These are phyloP conservation scores for Byasa hedistus DNA, from an alignment of 2,888 invertebrate genomes.

Conservation along the genomic window DNA sequence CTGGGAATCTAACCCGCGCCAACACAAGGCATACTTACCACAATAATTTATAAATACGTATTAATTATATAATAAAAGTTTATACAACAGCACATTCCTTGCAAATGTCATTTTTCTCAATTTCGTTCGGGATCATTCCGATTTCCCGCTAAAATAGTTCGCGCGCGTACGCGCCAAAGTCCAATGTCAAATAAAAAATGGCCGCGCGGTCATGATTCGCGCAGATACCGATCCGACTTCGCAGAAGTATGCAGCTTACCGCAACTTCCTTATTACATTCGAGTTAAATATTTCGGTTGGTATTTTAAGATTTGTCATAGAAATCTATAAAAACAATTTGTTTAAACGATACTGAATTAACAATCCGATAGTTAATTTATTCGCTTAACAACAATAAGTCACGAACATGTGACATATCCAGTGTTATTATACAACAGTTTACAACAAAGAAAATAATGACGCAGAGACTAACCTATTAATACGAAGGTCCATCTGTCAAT, in stretches of 20 bases:
- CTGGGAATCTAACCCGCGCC: too few species aligned
- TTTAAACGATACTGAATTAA: not conserved
- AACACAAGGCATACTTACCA: too few species aligned
- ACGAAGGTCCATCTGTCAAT: too few species aligned
- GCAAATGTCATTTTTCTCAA: not conserved
- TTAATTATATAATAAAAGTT: too few species aligned
- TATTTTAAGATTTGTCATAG: not conserved
- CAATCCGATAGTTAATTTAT: not conserved
- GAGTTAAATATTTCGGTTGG: constrained; percentile 12
- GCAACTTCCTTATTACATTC: constrained; percentile 26
- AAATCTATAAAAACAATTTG: not conserved
- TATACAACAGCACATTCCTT: too few species aligned
- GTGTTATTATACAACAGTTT: not conserved
- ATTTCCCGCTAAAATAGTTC: constrained; percentile 25
- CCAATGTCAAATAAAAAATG: constrained; percentile 29
- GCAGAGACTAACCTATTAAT: too few species aligned
- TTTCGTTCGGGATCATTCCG: not conserved
- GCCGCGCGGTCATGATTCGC: constrained; percentile 10
- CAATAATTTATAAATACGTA: too few species aligned
- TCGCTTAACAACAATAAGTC: not conserved
- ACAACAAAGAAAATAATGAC: too few species aligned
- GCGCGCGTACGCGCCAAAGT: constrained; percentile 13
- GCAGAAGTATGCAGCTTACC: constrained; percentile 6
- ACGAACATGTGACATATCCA: not conserved
- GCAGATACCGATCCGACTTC: constrained; percentile 18